These are phyloP conservation scores for Molossus molossus DNA, from an alignment of 2,797 vertebrate species.

Conservation along the genomic window DNA sequence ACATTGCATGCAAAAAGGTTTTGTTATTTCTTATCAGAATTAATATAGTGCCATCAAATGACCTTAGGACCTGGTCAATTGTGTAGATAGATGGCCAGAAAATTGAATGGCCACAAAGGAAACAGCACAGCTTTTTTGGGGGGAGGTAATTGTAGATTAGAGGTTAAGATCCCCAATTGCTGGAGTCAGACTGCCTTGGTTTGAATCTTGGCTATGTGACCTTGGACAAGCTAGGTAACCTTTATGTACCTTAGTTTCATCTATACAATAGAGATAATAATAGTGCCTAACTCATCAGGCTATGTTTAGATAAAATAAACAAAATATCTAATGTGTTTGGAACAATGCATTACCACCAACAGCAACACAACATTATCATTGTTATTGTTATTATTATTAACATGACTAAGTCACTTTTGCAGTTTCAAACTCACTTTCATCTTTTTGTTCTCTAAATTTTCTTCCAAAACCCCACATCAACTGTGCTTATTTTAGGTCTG, in stretches of 20 bases:
- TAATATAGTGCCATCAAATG: background rate
- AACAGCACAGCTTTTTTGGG: background rate
- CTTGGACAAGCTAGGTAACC: background rate
- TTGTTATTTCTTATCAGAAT: slow-evolving; percentile 55
- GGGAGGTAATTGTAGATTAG: background rate
- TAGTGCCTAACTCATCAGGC: background rate
- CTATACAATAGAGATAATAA: background rate
- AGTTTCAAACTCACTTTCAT: background rate
- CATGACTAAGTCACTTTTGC: background rate
- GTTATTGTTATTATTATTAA: background rate
- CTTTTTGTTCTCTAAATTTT: background rate
- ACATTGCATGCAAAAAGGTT: background rate
- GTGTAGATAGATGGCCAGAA: background rate
- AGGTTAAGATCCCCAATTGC: background rate
- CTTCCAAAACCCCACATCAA: background rate
- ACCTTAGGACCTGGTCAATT: background rate
- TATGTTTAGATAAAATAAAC: background rate
- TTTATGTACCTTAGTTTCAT: background rate
- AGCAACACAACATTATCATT: background rate
- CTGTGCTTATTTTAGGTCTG: background rate
- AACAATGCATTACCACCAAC: background rate
- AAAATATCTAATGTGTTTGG: background rate
- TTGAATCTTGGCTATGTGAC: background rate
- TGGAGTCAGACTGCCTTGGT: background rate
- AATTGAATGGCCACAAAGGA: slow-evolving; percentile 9